Base-by-base conservation (phyloP, 1,140 invertebrate genomes). In the Oedothorax gibbosus region DNA sequence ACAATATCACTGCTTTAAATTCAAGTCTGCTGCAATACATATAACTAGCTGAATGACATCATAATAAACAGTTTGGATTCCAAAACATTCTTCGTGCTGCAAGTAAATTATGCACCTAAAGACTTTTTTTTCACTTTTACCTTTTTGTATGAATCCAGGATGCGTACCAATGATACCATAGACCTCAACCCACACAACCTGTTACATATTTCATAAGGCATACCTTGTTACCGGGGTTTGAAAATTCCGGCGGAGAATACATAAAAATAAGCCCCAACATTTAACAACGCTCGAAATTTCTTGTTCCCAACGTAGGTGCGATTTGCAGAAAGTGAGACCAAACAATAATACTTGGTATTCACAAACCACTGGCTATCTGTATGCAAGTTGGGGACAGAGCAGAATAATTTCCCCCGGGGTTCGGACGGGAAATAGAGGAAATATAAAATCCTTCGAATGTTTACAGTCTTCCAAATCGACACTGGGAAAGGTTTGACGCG, bases 121-220 rank as follows among this genome's bases (percentile, higher is more conserved):
- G 54, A 35, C 68, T 7, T 14, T 73, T 73, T 56, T 71, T 49
- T 18, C 50, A 10, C 10, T 10, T 14, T 10, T 18, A 9, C 12
- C 18, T 21, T 79, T 79, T 79, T 79, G 50, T 56, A 60, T 60
- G 66, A 54, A 69, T 66, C 50, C 35, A 14, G 64, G 60, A 71
- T 81, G 53, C 66, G 56, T 71, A 53, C 54, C 35, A 80, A 69
- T 57, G 53, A 57, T 80, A 56, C 20, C 7, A n/a, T 15, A 20
- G 21, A 50, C 35, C 66, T 7, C 76, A 35, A 35, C 66, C 62
- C 56, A 80, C 68, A 71, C 65, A 80, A 80, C 51, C 78, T 71
- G 66, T 81, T 81, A 69, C 78, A 81, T 81, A 81, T 81, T 81
- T 81, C 66, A 81, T 81, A 81, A 81, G 66, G 66, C 65, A 60